Evolutionary conservation across 2,888 invertebrate genomes (phyloP), one percentile per base, ranked within the genome.

Genomic region (Acheta domesticus): DNA sequence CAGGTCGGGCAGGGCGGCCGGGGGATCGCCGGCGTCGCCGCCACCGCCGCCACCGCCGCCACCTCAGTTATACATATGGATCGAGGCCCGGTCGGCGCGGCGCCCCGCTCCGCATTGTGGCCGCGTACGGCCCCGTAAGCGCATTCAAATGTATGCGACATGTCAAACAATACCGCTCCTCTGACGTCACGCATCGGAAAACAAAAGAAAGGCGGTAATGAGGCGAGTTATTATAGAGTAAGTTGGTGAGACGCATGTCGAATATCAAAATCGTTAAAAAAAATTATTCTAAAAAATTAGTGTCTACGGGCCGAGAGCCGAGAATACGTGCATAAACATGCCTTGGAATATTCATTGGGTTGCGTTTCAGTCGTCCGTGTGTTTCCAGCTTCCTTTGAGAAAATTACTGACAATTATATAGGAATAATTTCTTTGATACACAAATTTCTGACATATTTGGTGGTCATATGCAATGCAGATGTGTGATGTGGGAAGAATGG

Each of bases 11-110:
- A n/a, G 16, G 62, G n/a, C 62, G n/a, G 62, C 11, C n/a, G 4
- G 14, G 62, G n/a, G 16, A 19, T 62, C 62, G 14, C 62, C n/a
- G 11, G 16, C 62, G 19, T 62, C 16, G 5, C 5, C 62, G n/a
- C n/a, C 62, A 8, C 62, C 62, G 0, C 36, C n/a, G n/a, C 62
- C 62, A 16, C 14, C 62, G 3, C 14, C 62, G 62, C 62, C 62
- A 62, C 62, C n/a, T 62, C 62, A 62, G 62, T 62, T 62, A 62
- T 62, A 62, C 62, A 62, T 62, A 62, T 62, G 62, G 62, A 62
- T 62, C 14, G 14, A 3, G n/a, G 62, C 62, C 0, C 62, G 8
- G 12, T 4, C 62, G 62, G 4, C 62, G 62, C 62, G 8, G 62
- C n/a, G 14, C 8, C 62, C 4, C n/a, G n/a, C n/a, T 62, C n/a